phyloP scores from a whole-genome alignment of 2,797 vertebrate genomes.

The Schizopygopsis malacanthus region DNA sequence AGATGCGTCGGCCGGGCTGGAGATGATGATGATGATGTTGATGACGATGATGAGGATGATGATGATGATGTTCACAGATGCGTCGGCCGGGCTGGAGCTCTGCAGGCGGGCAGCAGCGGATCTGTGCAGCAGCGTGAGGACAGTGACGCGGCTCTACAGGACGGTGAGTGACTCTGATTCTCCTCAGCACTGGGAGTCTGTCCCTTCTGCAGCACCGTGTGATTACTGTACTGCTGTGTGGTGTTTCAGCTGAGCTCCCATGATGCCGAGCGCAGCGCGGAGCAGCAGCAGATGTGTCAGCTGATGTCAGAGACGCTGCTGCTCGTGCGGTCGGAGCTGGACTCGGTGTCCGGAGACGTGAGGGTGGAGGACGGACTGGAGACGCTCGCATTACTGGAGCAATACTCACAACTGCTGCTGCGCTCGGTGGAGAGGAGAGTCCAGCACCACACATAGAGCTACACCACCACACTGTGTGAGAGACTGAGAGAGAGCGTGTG shows the following conservation, averaged over 20 bases:
- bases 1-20: slow-evolving; percentile 74
- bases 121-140: slow-evolving; percentile 85
- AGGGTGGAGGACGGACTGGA: slow-evolving; percentile 73
- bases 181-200: neutral
- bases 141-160: slow-evolving; percentile 83
- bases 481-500: too few species aligned
- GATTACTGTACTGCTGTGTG: neutral
- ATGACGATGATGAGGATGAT: neutral
- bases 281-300: slow-evolving; percentile 81
- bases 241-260: slow-evolving; percentile 79
- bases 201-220: neutral
- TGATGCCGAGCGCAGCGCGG: slow-evolving; percentile 51
- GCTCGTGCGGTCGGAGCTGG: slow-evolving; percentile 82
- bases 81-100: slow-evolving; percentile 81
- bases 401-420: slow-evolving; percentile 91
- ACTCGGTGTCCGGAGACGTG: slow-evolving; percentile 74
- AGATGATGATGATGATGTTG: slow-evolving; percentile 59
- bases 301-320: slow-evolving; percentile 84
- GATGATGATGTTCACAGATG: neutral
- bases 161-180: slow-evolving; percentile 74
- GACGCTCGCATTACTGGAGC: slow-evolving; percentile 88
- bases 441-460: neutral
- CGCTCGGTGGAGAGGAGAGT: slow-evolving; percentile 88
- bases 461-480: neutral
- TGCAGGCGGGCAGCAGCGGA: slow-evolving; percentile 85